Evolutionary conservation across 1,140 invertebrate species (phyloP), one percentile per base, ranked within the genome.

Genomic region (Caerostris extrusa): DNA sequence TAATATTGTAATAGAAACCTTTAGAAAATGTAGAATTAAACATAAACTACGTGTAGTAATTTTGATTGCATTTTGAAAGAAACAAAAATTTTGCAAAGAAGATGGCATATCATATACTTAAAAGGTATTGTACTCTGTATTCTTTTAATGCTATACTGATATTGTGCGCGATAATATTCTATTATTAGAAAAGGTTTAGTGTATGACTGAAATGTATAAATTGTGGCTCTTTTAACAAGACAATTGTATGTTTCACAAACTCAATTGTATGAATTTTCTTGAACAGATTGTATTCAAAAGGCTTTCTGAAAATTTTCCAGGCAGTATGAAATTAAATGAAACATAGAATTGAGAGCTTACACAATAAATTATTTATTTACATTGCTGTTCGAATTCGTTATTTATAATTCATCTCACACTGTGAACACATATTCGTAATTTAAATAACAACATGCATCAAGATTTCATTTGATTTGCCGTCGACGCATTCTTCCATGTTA

Each of bases 311-410:
- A 83, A 83, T 58, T 77, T 50, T 83, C 82, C 82, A n/a, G n/a
- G 6, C 82, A 12, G 56, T 83, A 56, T 58, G 82, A n/a, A 19
- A 83, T 83, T 57, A 83, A 83, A 58, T 83, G 82, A 55, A 83
- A 53, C 71, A 77, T 77, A 77, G 71, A 77, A 83, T 57, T 58
- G 82, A 83, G 82, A 83, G 82, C 82, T 83, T 83, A 83, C 82
- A 83, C 82, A 83, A 83, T 83, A 83, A 83, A 83, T 83, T 83
- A 83, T 83, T 83, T 83, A 83, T 83, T 83, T 83, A 83, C 82
- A 58, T 57, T 83, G 53, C 55, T 83, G 82, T 83, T 83, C 53
- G 53, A 7, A 57, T 56, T 58, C 53, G 7, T 83, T 83, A 83
- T 83, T 83, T 83, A 83, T 58, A 17, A 83, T 83, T 58, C 55